Conservation (phyloP, 2,797 vertebrate species). For the Tokudaia tokunoshimensis region DNA sequence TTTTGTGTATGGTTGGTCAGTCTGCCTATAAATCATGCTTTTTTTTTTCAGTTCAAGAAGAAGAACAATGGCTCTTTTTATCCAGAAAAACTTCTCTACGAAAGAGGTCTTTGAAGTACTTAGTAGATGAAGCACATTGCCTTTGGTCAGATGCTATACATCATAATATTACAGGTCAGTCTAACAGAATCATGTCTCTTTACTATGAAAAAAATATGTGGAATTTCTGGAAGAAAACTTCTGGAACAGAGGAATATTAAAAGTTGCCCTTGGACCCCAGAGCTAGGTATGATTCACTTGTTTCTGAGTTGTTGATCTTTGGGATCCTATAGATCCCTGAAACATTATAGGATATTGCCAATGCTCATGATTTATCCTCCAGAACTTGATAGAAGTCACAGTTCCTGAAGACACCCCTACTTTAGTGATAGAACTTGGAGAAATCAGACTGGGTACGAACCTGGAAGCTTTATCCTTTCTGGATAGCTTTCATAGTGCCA, state of each 20-base stretch:
- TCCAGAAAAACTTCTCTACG: constrained; percentile 88
- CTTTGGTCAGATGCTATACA: constrained; percentile 76
- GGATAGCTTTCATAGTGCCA: not conserved
- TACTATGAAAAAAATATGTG: not conserved
- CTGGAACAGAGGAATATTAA: not conserved
- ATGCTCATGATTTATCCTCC: not conserved
- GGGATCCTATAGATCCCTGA: not conserved
- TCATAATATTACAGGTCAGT: constrained; percentile 88
- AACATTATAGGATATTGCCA: not conserved
- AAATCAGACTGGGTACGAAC: not conserved
- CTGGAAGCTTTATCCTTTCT: not conserved
- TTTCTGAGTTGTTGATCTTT: not conserved
- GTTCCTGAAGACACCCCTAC: not conserved
- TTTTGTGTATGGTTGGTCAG: not conserved
- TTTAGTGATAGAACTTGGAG: not conserved
- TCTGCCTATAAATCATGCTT: constrained; percentile 25
- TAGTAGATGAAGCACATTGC: constrained; percentile 87
- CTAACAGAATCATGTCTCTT: not conserved
- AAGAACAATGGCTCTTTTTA: constrained; percentile 88
- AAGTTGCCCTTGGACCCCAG: not conserved
- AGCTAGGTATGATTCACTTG: not conserved
- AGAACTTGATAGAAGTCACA: not conserved
- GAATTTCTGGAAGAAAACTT: not conserved
- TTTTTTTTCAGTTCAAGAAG: constrained; percentile 84
- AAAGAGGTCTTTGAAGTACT: constrained; percentile 84